Evolutionary conservation across 1,140 invertebrate species (phyloP), one percentile per base, ranked within the genome.

Genomic region (Drepana arcuata): DNA sequence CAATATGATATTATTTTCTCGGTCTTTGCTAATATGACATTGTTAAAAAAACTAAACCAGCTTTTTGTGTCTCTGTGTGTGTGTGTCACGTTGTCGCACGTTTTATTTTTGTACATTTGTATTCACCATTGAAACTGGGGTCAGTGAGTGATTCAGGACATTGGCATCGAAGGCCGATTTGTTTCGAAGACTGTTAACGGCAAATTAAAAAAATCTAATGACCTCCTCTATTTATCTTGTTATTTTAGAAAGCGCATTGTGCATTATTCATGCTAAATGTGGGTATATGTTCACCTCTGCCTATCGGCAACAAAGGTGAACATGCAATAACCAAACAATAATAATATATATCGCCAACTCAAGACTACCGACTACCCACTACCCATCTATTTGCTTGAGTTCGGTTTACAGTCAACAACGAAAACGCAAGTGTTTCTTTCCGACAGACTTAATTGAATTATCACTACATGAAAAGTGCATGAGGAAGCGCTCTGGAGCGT

Each of bases 81-180:
- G 35, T 51, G 48, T 42, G 15, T 46, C 48, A 48, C 37, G 10
- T 13, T 34, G 14, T 36, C 27, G 23, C 35, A 25, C 21, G 14
- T 41, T 49, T 43, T 41, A 42, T 48, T 48, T 49, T 48, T 34
- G 40, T 10, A 24, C 36, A 38, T 46, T 52, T 39, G 39, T 42
- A 48, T 48, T 48, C 44, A 37, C 14, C 41, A 16, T 41, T 26
- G 36, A 48, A 53, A 41, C 41, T 38, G 35, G 38, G 34, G 12
- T 43, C 34, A 10, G 14, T 14, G 26, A 25, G 23, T 35, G 34
- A 35, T 35, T 35, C 34, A 35, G 34, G 24, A 27, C 34, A 10
- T 9, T 3, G 34, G 24, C 4, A 27, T 23, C n/a, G n/a, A n/a
- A n/a, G 24, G 24, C 24, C n/a, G 24, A n/a, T 26, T 26, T 26